Evolutionary conservation across 2,888 invertebrate species (phyloP), one percentile per base, ranked within the genome.

Genomic region (Saturnia pavonia): DNA sequence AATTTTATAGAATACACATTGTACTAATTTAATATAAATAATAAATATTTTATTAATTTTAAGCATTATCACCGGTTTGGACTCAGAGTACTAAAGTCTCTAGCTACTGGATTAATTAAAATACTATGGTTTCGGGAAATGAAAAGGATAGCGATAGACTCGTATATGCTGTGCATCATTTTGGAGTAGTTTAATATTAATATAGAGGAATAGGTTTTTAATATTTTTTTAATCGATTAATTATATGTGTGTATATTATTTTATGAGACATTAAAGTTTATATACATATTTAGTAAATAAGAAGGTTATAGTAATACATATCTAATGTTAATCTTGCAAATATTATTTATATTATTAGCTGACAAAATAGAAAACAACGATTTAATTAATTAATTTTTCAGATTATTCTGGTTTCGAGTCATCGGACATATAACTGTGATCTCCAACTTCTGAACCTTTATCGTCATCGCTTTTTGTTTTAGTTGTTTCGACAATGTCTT

Each of bases 381-480:
- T 48, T 48, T 16, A 48, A 48, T 16, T 16, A 48, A 48, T 19
- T n/a, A n/a, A n/a, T n/a, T n/a, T n/a, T 54, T 54, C 22, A 6
- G 9, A 22, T 22, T 22, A 54, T 54, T 22, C 22, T 7, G 54
- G 22, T 54, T 54, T 22, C 54, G 54, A 54, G 54, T 54, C 54
- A 22, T 54, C 54, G 22, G 54, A 54, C 54, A 54, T n/a, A 54
- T 54, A 54, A 54, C 54, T 54, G 54, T 54, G 54, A 54, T 54
- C 54, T 54, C 22, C 22, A 54, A 54, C 54, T 54, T 22, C 54
- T 54, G 54, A 54, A 54, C 12, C 54, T 54, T 54, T 22, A 22
- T 54, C 12, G 22, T 54, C 54, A 54, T 54, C 54, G 22, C 22
- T 54, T 12, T 54, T 22, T 3, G 22, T 54, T 25, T 54, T 22